Evolutionary conservation across 2,888 invertebrate genomes (phyloP).

Genomic region (Cerceris ruficornis): DNA sequence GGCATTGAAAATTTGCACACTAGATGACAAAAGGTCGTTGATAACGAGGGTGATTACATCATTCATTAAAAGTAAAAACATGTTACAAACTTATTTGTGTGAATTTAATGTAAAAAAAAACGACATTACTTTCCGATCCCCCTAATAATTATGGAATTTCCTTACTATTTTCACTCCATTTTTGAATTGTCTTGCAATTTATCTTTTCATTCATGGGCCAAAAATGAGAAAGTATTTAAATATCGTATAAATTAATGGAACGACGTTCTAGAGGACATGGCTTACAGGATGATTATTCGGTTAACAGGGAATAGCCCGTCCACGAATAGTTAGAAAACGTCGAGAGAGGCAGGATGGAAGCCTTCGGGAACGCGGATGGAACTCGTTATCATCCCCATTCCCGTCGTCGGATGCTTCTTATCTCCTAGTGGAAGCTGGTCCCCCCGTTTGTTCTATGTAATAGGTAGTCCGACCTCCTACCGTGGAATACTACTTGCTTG

Average conservation of each 20-base stretch:
- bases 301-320: conserved; percentile 18
- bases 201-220: too few relatives aligned
- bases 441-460: conserved; percentile 70
- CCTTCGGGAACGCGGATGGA: conserved; percentile 43
- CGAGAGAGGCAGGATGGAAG: conserved; percentile 30
- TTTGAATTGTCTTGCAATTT: too few relatives aligned
- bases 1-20: too few relatives aligned
- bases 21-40: too few relatives aligned
- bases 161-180: too few relatives aligned
- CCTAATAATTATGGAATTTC: too few relatives aligned
- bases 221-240: not conserved
- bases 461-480: conserved; percentile 64
- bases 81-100: too few relatives aligned
- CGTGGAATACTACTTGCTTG: conserved; percentile 61
- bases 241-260: not conserved
- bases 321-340: conserved; percentile 7
- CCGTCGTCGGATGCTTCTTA: conserved; percentile 59
- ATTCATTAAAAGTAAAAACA: too few relatives aligned
- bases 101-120: too few relatives aligned
- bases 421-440: conserved; percentile 56
- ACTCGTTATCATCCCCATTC: conserved; percentile 52
- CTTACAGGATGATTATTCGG: conserved; percentile 34
- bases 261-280: not conserved
- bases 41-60: too few relatives aligned
- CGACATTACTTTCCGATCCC: too few relatives aligned